These are phyloP conservation scores for Anas flavirostris DNA, from an alignment of 2,797 vertebrate species.

Conservation along the genomic window DNA sequence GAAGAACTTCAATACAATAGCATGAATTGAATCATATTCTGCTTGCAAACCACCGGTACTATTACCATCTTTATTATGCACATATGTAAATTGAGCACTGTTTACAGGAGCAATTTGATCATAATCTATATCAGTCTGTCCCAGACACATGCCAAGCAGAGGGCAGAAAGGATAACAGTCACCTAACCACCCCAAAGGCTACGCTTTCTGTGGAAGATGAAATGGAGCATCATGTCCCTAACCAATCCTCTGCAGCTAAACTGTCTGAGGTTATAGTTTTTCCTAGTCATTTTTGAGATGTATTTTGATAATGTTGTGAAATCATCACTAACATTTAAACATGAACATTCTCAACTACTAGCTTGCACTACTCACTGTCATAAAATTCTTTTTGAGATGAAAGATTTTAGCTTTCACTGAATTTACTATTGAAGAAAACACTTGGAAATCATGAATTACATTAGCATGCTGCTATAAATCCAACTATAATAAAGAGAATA, in stretches of 20 bases:
- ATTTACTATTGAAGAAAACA: background rate
- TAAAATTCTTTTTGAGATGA: background rate
- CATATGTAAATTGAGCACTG: background rate
- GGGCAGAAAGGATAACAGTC: background rate
- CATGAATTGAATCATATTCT: background rate
- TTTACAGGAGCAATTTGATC: background rate
- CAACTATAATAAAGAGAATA: background rate
- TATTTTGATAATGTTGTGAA: background rate
- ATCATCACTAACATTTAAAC: background rate
- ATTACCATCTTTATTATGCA: background rate
- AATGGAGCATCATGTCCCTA: background rate
- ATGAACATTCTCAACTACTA: background rate
- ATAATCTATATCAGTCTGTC: background rate
- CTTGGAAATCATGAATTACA: background rate
- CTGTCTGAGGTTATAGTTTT: background rate
- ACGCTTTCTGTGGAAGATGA: fast-evolving
- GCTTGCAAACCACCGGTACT: background rate
- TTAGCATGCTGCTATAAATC: background rate
- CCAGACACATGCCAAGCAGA: background rate
- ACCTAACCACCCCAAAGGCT: fast-evolving
- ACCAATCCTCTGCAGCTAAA: background rate
- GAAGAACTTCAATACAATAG: background rate
- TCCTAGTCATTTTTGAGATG: background rate
- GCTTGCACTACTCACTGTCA: background rate
- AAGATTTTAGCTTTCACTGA: background rate